Evolutionary conservation across 2,113 vertebrate genomes (phyloP).

Genomic region (human): DNA sequence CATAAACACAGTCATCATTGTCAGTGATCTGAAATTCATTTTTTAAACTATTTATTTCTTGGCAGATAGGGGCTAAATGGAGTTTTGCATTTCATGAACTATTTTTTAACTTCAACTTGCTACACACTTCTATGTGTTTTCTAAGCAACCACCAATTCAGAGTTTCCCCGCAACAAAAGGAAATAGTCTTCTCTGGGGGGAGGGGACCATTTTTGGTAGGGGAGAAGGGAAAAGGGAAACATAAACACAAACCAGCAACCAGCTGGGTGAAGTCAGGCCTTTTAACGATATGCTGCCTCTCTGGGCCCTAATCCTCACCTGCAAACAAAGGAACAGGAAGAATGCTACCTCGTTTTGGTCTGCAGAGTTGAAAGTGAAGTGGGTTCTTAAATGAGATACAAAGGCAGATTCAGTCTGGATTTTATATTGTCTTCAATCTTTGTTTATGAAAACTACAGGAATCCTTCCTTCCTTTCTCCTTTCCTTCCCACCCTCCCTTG

Average conservation of each 20-base stretch:
- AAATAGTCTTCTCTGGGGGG: constrained; percentile 5
- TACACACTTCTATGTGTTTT: constrained; percentile 68
- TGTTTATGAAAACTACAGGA: background rate
- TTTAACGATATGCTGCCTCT: constrained; percentile 7
- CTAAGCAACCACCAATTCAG: constrained; percentile 7
- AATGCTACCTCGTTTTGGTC: background rate
- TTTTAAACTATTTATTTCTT: constrained; percentile 80
- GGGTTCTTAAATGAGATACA: background rate
- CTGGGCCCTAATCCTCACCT: constrained; percentile 19
- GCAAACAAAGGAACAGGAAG: background rate
- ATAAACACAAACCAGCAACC: constrained; percentile 48
- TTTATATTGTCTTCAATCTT: background rate
- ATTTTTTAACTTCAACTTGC: constrained; percentile 75
- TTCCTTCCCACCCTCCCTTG: too few species aligned
- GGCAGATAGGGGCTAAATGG: constrained; percentile 73
- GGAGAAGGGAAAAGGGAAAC: constrained; percentile 59
- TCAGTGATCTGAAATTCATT: constrained; percentile 79
- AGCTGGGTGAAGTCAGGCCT: constrained; percentile 28
- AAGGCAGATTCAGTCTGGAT: background rate
- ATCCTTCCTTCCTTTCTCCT: background rate
- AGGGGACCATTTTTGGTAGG: constrained; percentile 4
- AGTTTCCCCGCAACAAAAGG: constrained; percentile 68
- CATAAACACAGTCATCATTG: constrained; percentile 82
- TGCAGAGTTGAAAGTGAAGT: constrained; percentile 28
- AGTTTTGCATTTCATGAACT: constrained; percentile 77